Conservation (phyloP, 2,888 invertebrate species). For the Meiosimyza platycephala region DNA sequence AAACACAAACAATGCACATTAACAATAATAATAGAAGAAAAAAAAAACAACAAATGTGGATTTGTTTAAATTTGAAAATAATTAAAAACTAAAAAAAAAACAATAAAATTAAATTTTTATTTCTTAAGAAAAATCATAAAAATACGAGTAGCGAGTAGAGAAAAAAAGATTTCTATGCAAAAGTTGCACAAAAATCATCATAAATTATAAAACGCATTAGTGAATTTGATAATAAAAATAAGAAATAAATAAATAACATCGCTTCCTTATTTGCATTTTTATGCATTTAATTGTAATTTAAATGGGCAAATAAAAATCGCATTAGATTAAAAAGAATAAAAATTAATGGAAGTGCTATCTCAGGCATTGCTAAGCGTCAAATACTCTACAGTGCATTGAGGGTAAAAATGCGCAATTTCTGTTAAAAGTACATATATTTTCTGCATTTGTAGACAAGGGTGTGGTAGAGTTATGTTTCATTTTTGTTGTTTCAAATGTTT, state of each 20-base stretch:
- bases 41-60: not conserved
- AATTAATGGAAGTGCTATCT: not conserved
- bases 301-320: slow-evolving; percentile 37
- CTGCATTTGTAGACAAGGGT: no score
- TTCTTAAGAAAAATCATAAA: slow-evolving; percentile 6
- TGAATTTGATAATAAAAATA: not conserved
- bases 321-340: not conserved
- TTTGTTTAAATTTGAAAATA: slow-evolving; percentile 23
- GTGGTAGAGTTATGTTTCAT: no score
- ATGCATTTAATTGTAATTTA: slow-evolving; percentile 49
- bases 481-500: no score
- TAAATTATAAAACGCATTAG: not conserved
- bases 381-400: no score
- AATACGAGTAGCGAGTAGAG: not conserved
- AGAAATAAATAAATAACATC: not conserved
- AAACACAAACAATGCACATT: not conserved
- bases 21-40: not conserved
- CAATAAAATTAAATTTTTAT: not conserved
- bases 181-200: slow-evolving; percentile 15
- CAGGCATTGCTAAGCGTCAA: no score
- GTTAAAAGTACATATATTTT: no score
- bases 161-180: slow-evolving; percentile 22
- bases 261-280: no score
- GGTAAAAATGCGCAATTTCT: no score
- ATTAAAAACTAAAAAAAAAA: slow-evolving; percentile 22